Base-by-base conservation (phyloP, 1,140 invertebrate genomes). In the Fragariocoptes setiger region DNA sequence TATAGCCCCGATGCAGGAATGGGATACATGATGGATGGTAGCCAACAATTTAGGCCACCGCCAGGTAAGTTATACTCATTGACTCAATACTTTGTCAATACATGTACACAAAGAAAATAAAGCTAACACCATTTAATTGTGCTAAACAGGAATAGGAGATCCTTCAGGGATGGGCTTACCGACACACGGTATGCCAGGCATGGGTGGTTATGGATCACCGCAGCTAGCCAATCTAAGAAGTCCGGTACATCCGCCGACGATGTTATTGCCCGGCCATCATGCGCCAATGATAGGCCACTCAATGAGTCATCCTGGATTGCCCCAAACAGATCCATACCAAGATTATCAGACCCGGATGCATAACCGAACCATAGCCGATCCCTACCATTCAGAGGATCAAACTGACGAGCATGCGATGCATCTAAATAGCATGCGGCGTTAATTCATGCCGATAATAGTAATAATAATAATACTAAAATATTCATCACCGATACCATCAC, bases 21-120 rank as follows among this genome's bases (percentile, higher is more conserved):
- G 74, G 76, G 78, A 52, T 88, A 86, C 67, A 83, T 83, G 76
- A 82, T 86, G 77, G 82, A 86, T 62, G 76, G 78, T 51, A 66
- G 69, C 53, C 73, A 75, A 56, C 82, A 83, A 76, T 57, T 60
- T 52, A 71, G 78, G 63, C 74, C 77, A 53, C 76, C 77, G 49
- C 73, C 74, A 53, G 76, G 79, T 49, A 21, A n/a, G 13, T 2
- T 21, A 31, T 16, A 25, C 19, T 12, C 12, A 13, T 38, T 38
- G 8, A 40, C 36, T 8, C 13, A 36, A 39, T 8, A 35, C 17
- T 17, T 19, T 18, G 8, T 13, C 13, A 35, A 13, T 35, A 35
- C 31, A 13, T 35, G 31, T 13, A 13, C 31, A 35, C n/a, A 35
- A 13, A 35, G 13, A 35, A 35, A 35, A n/a, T 35, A n/a, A 13